These are phyloP conservation scores for Stichopus horrens DNA, from an alignment of 53 echinoderm and acorn worm species.

Conservation along the genomic window DNA sequence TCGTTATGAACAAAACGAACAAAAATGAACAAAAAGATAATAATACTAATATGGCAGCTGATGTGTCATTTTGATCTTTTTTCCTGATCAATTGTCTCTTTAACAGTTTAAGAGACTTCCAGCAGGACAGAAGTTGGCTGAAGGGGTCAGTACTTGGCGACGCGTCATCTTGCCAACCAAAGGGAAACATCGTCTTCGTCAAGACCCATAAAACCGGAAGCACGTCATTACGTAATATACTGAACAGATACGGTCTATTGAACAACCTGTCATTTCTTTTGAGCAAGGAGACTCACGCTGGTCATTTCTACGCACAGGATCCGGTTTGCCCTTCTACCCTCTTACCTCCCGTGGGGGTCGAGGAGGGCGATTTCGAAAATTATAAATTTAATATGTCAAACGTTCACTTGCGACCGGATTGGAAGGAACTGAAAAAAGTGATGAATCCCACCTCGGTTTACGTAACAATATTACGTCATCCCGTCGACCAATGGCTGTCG, in stretches of 20 bases:
- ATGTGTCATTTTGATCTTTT: too few relatives aligned
- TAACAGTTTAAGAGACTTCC: background rate
- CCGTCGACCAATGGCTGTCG: slow-evolving; percentile 61
- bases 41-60: too few relatives aligned
- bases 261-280: slow-evolving; percentile 52
- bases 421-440: slow-evolving; percentile 36
- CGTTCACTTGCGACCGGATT: slow-evolving; percentile 51
- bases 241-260: slow-evolving; percentile 56
- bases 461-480: slow-evolving; percentile 62
- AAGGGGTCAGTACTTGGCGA: background rate
- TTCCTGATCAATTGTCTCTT: too few relatives aligned
- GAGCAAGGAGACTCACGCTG: slow-evolving; percentile 31
- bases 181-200: slow-evolving; percentile 54
- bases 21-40: too few relatives aligned
- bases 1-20: too few relatives aligned
- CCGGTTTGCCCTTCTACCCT: slow-evolving; percentile 16
- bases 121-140: background rate
- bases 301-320: slow-evolving; percentile 33
- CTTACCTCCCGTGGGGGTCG: slow-evolving; percentile 57
- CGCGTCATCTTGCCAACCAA: background rate
- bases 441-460: slow-evolving; percentile 59
- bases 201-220: slow-evolving; percentile 33
- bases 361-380: slow-evolving; percentile 37
- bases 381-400: slow-evolving; percentile 58
- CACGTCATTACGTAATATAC: slow-evolving; percentile 50